A percentile compares a stretch with the other conserved stretches of the same genome.
Conservation (phyloP, 2,888 invertebrate species). For the Cynaeus angustus region DNA sequence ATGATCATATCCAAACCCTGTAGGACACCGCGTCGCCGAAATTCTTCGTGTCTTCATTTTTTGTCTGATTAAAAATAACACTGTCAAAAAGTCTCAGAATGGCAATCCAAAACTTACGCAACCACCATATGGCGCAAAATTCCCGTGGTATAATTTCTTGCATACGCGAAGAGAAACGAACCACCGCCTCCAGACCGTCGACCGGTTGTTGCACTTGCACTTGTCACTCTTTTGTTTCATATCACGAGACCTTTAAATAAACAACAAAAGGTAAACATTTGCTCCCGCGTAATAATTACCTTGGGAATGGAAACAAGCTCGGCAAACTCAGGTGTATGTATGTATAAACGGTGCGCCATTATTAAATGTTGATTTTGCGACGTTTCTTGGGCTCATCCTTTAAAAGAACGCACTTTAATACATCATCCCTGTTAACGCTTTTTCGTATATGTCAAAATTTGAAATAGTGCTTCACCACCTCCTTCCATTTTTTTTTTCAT, state of each 20-base stretch:
- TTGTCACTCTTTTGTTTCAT: conserved; percentile 71
- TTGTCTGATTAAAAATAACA: neutral
- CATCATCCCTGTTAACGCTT: too few species aligned
- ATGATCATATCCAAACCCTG: neutral
- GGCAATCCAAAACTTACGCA: neutral
- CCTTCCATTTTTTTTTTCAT: too few species aligned
- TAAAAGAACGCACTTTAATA: too few species aligned
- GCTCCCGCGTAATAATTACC: conserved; percentile 69
- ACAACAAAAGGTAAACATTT: conserved; percentile 68
- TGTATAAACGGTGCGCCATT: conserved; percentile 32
- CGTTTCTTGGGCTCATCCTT: conserved; percentile 15
- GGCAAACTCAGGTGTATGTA: conserved; percentile 45
- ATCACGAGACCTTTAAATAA: conserved; percentile 67
- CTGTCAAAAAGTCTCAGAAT: neutral
- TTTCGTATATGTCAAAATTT: too few species aligned
- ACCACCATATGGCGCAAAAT: conserved; percentile 30
- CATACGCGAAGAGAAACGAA: conserved; percentile 29
- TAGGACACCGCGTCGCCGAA: conserved; percentile 12
- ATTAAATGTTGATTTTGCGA: conserved; percentile 39
- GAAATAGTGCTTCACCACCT: too few species aligned
- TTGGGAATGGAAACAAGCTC: conserved; percentile 67
- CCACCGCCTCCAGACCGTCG: conserved; percentile 61
- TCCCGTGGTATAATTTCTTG: conserved; percentile 16
- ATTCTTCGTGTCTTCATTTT: neutral
- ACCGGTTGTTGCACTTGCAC: conserved; percentile 70